Base-by-base conservation (phyloP, 2,797 vertebrate genomes). In the Luscinia luscinia region DNA sequence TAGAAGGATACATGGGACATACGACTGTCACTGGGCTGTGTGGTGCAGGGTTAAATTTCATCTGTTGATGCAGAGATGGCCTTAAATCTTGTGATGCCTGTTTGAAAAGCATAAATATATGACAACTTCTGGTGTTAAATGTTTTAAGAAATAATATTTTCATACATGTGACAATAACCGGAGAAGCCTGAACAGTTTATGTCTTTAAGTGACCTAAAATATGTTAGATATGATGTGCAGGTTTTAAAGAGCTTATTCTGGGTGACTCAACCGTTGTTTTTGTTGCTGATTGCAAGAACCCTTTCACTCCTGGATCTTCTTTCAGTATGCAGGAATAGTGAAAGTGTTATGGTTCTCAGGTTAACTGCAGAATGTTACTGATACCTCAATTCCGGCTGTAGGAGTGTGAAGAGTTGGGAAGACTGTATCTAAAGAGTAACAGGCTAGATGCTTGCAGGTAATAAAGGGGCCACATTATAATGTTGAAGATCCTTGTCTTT, bases 41-140 rank as follows among this genome's bases (percentile, higher is more conserved):
- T 22, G 24, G 4, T 9, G 3, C 61, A 12, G 61, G 40, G 51
- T 82, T 90, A 43, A 78, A 77, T 70, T 46, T 36, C 45, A 70
- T 90, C 92, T 93, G 80, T 82, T 92, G 92, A 67, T 73, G 52
- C 57, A 64, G 68, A 54, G 30, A 6, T 74, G 48, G 48, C 61
- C 43, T 67, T 45, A 55, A 28, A 45, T 68, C 51, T 52, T 40
- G 43, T 28, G 73, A 23, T 63, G 45, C 30, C 20, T 4, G 0
- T 54, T 84, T 28, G 27, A 43, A 70, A 88, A 46, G 8, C 10
- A 9, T 10, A 20, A 40, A n/a, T 51, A 8, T 4, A 4, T 20
- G 34, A 46, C 12, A 7, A 9, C 13, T 73, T 52, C 27, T 77
- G 22, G 11, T n/a, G 3, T 17, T 68, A 52, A 55, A 15, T 23